Conservation (phyloP, 2,888 invertebrate genomes). For the Nymphalis polychloros region DNA sequence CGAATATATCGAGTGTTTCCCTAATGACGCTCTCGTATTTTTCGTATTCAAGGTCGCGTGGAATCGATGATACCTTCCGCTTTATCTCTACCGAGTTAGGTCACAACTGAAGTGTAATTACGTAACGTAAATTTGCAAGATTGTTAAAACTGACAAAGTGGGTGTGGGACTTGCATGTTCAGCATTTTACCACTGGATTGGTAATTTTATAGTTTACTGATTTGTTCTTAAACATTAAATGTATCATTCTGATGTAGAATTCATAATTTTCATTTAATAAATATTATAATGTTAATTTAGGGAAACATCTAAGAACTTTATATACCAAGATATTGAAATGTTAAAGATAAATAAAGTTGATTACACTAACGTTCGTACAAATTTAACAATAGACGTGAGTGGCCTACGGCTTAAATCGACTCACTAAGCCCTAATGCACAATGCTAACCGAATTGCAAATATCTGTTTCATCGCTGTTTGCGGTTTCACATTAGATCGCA, state of each 20-base stretch:
- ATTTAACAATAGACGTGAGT: conserved; percentile 11
- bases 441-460: conserved; percentile 5
- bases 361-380: conserved; percentile 15
- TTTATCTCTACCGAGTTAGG: neutral
- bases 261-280: too few relatives aligned
- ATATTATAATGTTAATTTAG: too few relatives aligned
- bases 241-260: too few relatives aligned
- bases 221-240: too few relatives aligned
- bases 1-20: neutral
- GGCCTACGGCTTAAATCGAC: neutral
- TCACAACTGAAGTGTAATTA: neutral
- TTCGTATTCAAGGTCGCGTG: conserved; percentile 8
- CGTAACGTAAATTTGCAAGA: too few relatives aligned
- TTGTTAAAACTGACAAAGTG: too few relatives aligned
- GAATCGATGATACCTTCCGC: neutral
- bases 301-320: too few relatives aligned
- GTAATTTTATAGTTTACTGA: too few relatives aligned
- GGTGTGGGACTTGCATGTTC: too few relatives aligned
- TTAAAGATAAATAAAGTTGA: neutral
- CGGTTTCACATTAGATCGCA: neutral
- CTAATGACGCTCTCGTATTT: conserved; percentile 2
- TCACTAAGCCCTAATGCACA: neutral
- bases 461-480: conserved; percentile 10
- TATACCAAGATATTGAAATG: too few relatives aligned
- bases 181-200: too few relatives aligned